A percentile compares a stretch with the other conserved stretches of the same genome.
Conservation (phyloP, 2,113 vertebrate genomes). For the Carettochelys insculpta region DNA sequence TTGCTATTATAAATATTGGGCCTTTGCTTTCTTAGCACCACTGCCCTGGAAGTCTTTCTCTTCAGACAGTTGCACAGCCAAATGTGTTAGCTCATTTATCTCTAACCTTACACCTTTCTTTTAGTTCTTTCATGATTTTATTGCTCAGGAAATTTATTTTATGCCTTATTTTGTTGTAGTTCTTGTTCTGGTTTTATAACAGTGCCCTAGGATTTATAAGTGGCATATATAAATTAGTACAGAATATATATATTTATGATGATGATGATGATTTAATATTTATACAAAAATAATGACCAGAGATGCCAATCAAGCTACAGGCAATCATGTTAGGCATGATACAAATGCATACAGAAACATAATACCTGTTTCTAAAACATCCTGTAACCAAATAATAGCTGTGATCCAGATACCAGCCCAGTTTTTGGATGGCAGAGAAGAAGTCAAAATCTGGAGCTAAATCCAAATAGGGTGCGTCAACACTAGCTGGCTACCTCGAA, state of each 20-base stretch:
- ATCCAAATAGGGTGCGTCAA: too few species aligned
- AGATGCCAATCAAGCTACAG: background rate
- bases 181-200: background rate
- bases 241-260: background rate
- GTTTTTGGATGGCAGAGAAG: background rate
- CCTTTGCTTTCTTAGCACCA: slow-evolving; percentile 27
- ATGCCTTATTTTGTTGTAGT: background rate
- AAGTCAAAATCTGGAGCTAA: background rate
- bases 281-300: background rate
- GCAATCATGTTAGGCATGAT: background rate
- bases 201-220: background rate
- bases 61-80: background rate
- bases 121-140: background rate
- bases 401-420: background rate
- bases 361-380: background rate
- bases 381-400: background rate
- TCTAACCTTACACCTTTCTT: background rate
- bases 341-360: background rate
- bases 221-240: background rate
- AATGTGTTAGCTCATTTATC: slow-evolving; percentile 1
- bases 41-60: slow-evolving; percentile 14
- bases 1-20: slow-evolving; percentile 45
- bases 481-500: too few species aligned
- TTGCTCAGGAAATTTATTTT: background rate
- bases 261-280: background rate